Conservation (phyloP, 53 echinoderm and acorn worm genomes). For the Actinopyga echinites region DNA sequence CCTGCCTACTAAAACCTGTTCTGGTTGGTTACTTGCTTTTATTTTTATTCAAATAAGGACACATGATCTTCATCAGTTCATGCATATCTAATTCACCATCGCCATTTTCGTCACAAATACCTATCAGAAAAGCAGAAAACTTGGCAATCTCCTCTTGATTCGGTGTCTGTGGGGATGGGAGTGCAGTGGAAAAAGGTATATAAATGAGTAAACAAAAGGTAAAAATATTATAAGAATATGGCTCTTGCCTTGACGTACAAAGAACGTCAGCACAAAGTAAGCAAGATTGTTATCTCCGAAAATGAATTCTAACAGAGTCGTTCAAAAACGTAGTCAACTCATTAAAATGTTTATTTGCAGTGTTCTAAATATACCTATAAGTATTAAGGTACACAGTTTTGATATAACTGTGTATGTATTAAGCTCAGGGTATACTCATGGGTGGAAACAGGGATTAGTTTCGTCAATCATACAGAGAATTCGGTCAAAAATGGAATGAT, state of each 20-base stretch:
- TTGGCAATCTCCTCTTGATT: constrained; percentile 28
- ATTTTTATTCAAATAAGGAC: constrained; percentile 5
- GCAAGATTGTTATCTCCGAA: neutral
- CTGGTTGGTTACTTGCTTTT: neutral
- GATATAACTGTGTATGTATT: too few relatives aligned
- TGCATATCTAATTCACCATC: constrained; percentile 47
- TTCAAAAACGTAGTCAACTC: too few relatives aligned
- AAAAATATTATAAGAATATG: neutral
- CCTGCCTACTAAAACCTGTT: neutral
- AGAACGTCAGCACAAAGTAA: neutral
- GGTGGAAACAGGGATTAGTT: too few relatives aligned
- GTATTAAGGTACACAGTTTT: too few relatives aligned
- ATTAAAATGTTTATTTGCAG: too few relatives aligned
- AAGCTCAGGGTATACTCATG: too few relatives aligned
- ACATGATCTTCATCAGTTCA: constrained; percentile 41
- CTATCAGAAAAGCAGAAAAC: constrained; percentile 25
- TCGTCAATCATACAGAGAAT: too few relatives aligned
- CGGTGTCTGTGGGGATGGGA: neutral
- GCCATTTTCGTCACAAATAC: constrained; percentile 40
- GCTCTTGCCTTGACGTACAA: neutral
- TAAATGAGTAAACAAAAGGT: neutral
- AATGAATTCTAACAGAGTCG: too few relatives aligned
- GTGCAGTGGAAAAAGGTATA: neutral
- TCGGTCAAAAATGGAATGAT: too few relatives aligned
- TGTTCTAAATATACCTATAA: too few relatives aligned